Evolutionary conservation across 2,888 invertebrate genomes (phyloP).

Genomic region (Sphecodes monilicornis): DNA sequence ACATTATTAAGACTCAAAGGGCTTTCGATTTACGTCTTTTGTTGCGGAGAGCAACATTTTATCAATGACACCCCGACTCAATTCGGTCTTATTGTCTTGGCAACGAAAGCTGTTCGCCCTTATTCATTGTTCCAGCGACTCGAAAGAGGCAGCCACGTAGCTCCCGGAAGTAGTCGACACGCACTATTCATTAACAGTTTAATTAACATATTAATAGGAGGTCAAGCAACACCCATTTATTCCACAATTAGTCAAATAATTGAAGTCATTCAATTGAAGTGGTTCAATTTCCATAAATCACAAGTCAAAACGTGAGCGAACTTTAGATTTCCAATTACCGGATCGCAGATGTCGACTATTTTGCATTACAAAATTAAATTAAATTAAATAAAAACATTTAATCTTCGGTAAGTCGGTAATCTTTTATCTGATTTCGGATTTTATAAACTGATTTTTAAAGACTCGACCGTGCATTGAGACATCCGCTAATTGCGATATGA

Average conservation of each 20-base stretch:
- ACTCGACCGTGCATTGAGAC: background rate
- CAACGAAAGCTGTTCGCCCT: slow-evolving; percentile 41
- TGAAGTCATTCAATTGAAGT: background rate
- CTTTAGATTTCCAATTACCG: background rate
- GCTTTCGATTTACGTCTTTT: background rate
- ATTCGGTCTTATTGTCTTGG: slow-evolving; percentile 17
- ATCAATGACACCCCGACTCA: background rate
- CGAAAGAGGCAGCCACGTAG: slow-evolving; percentile 30
- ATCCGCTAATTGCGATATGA: background rate
- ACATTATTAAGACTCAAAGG: background rate
- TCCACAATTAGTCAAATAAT: slow-evolving; percentile 19
- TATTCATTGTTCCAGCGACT: slow-evolving; percentile 24
- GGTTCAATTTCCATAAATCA: background rate
- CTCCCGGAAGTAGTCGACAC: slow-evolving; percentile 54
- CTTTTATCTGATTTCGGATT: background rate
- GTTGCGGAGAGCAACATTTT: background rate
- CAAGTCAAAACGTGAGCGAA: background rate
- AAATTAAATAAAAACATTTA: background rate
- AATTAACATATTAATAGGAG: slow-evolving; percentile 54
- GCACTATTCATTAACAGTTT: slow-evolving; percentile 56
- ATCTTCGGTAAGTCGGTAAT: background rate
- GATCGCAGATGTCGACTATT: background rate
- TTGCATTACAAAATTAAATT: background rate
- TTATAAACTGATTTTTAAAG: background rate
- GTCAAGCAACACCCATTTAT: slow-evolving; percentile 24